phyloP scores from a whole-genome alignment of 2,888 invertebrate species.

The Deilephila elpenor region DNA sequence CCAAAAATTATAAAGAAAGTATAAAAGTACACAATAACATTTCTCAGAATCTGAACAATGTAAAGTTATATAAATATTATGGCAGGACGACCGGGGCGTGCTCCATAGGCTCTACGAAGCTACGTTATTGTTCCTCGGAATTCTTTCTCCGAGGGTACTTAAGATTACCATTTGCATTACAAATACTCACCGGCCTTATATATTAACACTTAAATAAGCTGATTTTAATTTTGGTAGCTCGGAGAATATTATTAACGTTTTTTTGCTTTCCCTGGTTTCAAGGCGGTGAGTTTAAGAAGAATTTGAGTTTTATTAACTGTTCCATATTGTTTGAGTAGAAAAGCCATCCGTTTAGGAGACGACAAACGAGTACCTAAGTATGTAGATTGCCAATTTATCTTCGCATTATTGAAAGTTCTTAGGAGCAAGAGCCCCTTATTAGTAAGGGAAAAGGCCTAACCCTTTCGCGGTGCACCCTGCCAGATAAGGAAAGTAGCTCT shows the following conservation, averaged over 20 bases:
- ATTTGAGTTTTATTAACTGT: not conserved
- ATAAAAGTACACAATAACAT: not conserved
- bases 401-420: too few species aligned
- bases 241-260: constrained; percentile 31
- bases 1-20: not conserved
- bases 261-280: not conserved
- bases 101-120: not conserved
- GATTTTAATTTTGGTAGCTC: constrained; percentile 43
- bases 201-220: constrained; percentile 43
- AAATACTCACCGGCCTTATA: constrained; percentile 44
- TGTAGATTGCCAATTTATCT: too few species aligned
- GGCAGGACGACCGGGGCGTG: not conserved
- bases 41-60: not conserved
- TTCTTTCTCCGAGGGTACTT: constrained; percentile 37
- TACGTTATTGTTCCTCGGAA: not conserved
- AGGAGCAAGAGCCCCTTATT: too few species aligned
- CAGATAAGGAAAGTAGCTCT: too few species aligned
- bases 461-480: too few species aligned
- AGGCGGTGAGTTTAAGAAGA: not conserved
- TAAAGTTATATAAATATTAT: constrained; percentile 3
- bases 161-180: constrained; percentile 47
- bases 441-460: too few species aligned
- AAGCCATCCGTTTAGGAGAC: too few species aligned
- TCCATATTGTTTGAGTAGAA: too few species aligned
- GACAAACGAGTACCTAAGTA: too few species aligned